Conservation (phyloP, 2,888 invertebrate species). For the Sarcophaga rosellei region DNA sequence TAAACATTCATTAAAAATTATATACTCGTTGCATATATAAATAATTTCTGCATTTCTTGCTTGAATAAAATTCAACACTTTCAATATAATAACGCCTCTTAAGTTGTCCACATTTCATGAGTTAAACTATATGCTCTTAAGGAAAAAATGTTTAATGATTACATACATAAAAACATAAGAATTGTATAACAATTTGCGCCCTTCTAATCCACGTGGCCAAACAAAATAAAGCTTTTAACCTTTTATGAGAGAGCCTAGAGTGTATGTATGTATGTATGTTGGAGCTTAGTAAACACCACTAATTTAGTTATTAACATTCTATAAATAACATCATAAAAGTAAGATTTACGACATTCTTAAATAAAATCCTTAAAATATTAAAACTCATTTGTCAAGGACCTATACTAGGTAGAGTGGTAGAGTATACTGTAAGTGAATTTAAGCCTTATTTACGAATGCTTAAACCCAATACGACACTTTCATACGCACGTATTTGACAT, state of each 20-base stretch:
- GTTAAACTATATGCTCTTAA: no score
- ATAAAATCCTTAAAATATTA: slow-evolving; percentile 29
- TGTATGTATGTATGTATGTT: no score
- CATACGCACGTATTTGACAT: slow-evolving; percentile 21
- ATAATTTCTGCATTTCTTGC: no score
- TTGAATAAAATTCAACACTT: no score
- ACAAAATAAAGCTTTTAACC: neutral
- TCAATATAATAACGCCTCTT: no score
- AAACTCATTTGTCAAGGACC: slow-evolving; percentile 36
- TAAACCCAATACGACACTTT: neutral
- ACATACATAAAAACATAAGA: neutral
- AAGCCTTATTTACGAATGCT: slow-evolving; percentile 26
- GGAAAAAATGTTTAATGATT: no score
- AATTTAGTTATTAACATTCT: slow-evolving; percentile 55
- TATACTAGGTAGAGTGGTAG: neutral
- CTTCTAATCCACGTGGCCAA: neutral
- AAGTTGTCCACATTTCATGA: no score
- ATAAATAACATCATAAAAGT: slow-evolving; percentile 49
- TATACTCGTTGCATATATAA: no score
- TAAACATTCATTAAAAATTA: no score
- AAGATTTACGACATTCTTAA: slow-evolving; percentile 37
- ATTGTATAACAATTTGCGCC: neutral
- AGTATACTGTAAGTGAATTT: neutral
- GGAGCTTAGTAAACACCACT: slow-evolving; percentile 32
- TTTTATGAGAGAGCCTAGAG: neutral